phyloP scores from a whole-genome alignment of 2,888 invertebrate species.

The Drosophila rubida region DNA sequence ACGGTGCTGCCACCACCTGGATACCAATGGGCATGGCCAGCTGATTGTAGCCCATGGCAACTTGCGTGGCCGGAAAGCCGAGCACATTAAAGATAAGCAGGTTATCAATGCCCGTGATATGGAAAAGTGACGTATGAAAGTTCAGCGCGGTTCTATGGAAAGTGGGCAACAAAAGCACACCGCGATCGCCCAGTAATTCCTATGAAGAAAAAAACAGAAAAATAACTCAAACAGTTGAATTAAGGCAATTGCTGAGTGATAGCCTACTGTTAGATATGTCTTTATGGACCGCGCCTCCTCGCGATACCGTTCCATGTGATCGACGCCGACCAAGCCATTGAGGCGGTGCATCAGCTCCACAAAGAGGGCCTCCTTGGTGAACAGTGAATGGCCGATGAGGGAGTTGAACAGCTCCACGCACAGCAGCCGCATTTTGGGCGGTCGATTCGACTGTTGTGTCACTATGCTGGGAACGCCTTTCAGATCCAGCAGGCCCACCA shows the following conservation, averaged over 20 bases:
- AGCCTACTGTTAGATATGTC: constrained; percentile 64
- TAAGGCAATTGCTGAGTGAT: background rate
- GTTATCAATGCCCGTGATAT: constrained; percentile 78
- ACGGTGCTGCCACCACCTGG: constrained; percentile 91
- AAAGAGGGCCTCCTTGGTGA: constrained; percentile 78
- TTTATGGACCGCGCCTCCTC: constrained; percentile 62
- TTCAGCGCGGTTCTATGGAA: constrained; percentile 88
- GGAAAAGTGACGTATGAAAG: constrained; percentile 88
- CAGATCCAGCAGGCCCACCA: constrained; percentile 63
- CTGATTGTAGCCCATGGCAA: constrained; percentile 88
- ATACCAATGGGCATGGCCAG: constrained; percentile 90
- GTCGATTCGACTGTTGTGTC: constrained; percentile 60
- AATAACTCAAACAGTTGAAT: no score
- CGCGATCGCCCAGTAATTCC: constrained; percentile 88
- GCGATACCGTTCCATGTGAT: constrained; percentile 59
- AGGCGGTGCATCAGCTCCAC: constrained; percentile 71
- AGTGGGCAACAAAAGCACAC: constrained; percentile 91
- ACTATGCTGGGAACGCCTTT: constrained; percentile 78
- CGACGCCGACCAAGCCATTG: constrained; percentile 61
- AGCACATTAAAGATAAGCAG: constrained; percentile 85
- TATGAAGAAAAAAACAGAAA: constrained; percentile 18
- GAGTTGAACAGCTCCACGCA: constrained; percentile 68
- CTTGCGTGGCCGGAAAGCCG: constrained; percentile 90
- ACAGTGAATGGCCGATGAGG: constrained; percentile 75
- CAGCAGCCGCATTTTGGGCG: constrained; percentile 56